Base-by-base conservation (phyloP, 2,797 vertebrate genomes). In the Agapornis canus region DNA sequence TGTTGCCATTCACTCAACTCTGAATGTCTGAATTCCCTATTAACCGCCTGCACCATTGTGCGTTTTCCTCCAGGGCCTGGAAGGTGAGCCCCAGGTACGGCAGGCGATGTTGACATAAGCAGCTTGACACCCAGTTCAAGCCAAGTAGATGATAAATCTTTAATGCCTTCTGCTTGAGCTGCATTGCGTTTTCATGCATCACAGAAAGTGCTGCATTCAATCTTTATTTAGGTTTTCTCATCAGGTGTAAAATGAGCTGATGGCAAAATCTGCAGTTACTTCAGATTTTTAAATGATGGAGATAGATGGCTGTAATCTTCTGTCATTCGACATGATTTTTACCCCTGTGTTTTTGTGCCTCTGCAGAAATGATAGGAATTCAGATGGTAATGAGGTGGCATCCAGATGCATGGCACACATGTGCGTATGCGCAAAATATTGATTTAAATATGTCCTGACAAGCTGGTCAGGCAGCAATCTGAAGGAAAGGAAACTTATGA, bases 221-320 rank as follows among this genome's bases (percentile, higher is more conserved):
- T 96, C 95, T 97, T 97, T 95, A 88, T 97, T 96, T 95, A 93
- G 95, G 79, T 95, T 96, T 97, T 97, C 95, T 89, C 96, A 96
- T 95, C 94, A 95, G 90, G 92, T 97, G 86, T 95, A 91, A 97
- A 98, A 96, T 80, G 90, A 95, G 76, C 89, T 95, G 92, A 95
- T 97, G 84, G 91, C 94, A 97, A 90, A 96, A 96, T 96, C 96
- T 94, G 95, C 91, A 83, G 83, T 95, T 94, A 57, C 88, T 95
- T 95, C 86, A 90, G 86, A 93, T 96, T 96, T 97, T 90, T 94
- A 90, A 97, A 72, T 96, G 84, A 96, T 95, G 57, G 73, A 93
- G 90, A 96, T 95, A 72, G 90, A 97, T 95, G 90, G 65, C 81
- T 95, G 90, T 92, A 94, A 86, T 96, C 86, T 92, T 95, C 91